A percentile compares a stretch with the other conserved stretches of the same genome.
Evolutionary conservation across 2,888 invertebrate species (phyloP).

Genomic region (Lapara coniferarum): DNA sequence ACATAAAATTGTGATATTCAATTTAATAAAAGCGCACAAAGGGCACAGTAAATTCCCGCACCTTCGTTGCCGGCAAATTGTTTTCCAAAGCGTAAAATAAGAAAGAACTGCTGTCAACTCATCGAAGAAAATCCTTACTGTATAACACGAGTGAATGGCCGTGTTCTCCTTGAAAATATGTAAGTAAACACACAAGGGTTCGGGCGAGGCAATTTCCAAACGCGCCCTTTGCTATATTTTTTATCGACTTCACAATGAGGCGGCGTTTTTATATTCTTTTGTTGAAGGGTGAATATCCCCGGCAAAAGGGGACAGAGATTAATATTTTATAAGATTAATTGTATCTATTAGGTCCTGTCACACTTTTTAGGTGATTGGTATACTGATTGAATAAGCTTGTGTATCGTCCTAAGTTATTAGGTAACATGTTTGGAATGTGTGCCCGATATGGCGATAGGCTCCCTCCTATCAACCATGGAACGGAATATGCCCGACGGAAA

Average conservation of each 20-base stretch:
- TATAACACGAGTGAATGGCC: slow-evolving; percentile 6
- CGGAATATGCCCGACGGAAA: too few species aligned
- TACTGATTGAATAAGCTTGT: too few species aligned
- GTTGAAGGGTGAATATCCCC: neutral
- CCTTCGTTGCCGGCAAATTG: slow-evolving; percentile 18
- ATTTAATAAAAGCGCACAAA: slow-evolving; percentile 5
- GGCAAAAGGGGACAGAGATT: slow-evolving; percentile 8
- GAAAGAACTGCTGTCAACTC: slow-evolving; percentile 21
- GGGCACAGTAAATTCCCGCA: neutral
- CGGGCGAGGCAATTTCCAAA: slow-evolving; percentile 14
- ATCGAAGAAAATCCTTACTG: slow-evolving; percentile 18
- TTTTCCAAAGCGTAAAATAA: slow-evolving; percentile 24
- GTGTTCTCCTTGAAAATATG: slow-evolving; percentile 15
- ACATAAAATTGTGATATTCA: slow-evolving; percentile 1
- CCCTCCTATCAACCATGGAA: too few species aligned
- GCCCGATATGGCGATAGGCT: too few species aligned
- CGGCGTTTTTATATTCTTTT: slow-evolving; percentile 20
- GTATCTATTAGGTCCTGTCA: neutral
- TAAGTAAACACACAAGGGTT: slow-evolving; percentile 24
- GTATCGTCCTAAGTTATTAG: too few species aligned
- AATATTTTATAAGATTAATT: slow-evolving; percentile 22
- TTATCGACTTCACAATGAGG: slow-evolving; percentile 23
- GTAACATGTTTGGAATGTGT: too few species aligned
- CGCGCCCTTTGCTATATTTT: slow-evolving; percentile 15
- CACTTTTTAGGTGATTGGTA: neutral